A percentile compares a stretch with the other conserved stretches of the same genome.
These are phyloP conservation scores for Pollenia angustigena DNA, from an alignment of 2,888 invertebrate species.

Conservation along the genomic window DNA sequence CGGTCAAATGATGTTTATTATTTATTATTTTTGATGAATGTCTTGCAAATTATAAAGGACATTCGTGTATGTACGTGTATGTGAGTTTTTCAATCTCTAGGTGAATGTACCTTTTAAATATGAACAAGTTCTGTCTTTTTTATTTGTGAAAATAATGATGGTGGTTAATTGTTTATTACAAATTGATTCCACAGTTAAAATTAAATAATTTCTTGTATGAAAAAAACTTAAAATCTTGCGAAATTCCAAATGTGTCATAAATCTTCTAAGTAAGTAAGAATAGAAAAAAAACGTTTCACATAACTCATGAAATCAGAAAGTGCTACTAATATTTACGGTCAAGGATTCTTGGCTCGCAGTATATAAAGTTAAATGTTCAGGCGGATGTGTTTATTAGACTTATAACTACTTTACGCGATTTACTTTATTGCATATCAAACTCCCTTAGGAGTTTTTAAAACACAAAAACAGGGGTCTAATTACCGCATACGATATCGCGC, in stretches of 20 bases:
- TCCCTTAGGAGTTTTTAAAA: too few species aligned
- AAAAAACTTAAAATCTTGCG: neutral
- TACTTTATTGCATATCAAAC: too few species aligned
- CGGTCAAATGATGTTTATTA: slow-evolving; percentile 65
- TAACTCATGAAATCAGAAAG: too few species aligned
- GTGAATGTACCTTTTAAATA: slow-evolving; percentile 22
- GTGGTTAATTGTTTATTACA: neutral
- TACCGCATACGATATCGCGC: too few species aligned
- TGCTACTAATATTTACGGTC: too few species aligned
- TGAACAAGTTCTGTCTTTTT: slow-evolving; percentile 25
- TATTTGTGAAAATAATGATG: neutral
- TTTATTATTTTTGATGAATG: slow-evolving; percentile 31
- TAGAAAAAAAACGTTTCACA: too few species aligned
- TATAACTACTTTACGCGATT: too few species aligned
- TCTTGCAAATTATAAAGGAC: slow-evolving; percentile 27
- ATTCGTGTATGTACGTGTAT: neutral
- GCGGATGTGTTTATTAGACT: too few species aligned
- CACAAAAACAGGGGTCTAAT: too few species aligned
- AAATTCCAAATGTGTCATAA: slow-evolving; percentile 2
- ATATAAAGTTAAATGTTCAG: too few species aligned
- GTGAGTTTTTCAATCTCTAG: neutral
- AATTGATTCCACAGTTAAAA: neutral
- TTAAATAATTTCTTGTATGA: neutral
- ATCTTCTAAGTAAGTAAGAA: neutral
- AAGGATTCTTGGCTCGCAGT: too few species aligned